Percentiles rank a stretch among this genome's conserved stretches.
Evolutionary conservation across 2,113 vertebrate genomes (phyloP).

Genomic region (Rafetus swinhoei): DNA sequence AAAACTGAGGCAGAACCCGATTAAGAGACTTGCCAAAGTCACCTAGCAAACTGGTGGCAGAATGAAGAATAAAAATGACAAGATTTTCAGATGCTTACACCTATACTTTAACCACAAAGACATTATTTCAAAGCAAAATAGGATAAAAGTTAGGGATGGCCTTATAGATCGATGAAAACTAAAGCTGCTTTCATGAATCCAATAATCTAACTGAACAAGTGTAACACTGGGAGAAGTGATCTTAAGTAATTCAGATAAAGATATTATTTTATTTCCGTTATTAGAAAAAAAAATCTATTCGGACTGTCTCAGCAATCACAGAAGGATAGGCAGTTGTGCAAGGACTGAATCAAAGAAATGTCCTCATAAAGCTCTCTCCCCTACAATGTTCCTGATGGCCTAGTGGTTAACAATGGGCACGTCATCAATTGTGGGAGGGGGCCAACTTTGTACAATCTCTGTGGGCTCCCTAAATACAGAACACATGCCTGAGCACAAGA

Average conservation of each 20-base stretch:
- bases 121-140: conserved; percentile 31
- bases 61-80: not conserved
- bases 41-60: not conserved
- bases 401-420: not conserved
- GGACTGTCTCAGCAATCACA: not conserved
- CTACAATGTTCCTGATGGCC: not conserved
- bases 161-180: conserved; percentile 17
- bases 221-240: not conserved
- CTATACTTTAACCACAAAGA: conserved; percentile 16
- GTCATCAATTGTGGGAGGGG: not conserved
- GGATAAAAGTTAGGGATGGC: conserved; percentile 23
- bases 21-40: not conserved
- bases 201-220: conserved; percentile 29
- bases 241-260: conserved; percentile 13
- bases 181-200: conserved; percentile 14
- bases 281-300: conserved; percentile 22
- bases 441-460: not conserved
- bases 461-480: conserved; percentile 11
- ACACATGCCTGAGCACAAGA: not conserved
- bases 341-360: not conserved
- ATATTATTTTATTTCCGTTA: conserved; percentile 32
- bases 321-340: conserved; percentile 22
- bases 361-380: not conserved
- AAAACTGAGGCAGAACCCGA: conserved; percentile 47
- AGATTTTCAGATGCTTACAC: not conserved